Conservation (phyloP, 1,140 invertebrate genomes). For the Bombus affinis region DNA sequence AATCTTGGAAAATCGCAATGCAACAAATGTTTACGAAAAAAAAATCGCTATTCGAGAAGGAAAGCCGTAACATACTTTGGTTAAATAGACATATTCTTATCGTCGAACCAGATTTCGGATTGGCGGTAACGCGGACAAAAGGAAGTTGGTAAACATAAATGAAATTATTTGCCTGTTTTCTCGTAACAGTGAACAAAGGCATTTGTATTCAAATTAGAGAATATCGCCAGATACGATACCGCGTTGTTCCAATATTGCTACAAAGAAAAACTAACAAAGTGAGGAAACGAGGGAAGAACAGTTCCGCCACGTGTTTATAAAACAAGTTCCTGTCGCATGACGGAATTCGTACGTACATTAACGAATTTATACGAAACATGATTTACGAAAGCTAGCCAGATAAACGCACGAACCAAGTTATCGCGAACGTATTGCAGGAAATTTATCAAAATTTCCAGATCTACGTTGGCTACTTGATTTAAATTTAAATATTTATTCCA, state of each 20-base stretch:
- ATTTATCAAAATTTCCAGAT: background rate
- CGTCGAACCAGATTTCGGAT: background rate
- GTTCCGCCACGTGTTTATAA: background rate
- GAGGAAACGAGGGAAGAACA: background rate
- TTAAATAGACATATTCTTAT: background rate
- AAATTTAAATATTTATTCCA: background rate
- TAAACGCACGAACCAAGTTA: background rate
- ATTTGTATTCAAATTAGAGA: constrained; percentile 43
- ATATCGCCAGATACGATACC: constrained; percentile 2
- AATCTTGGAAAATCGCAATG: background rate
- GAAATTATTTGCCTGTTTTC: constrained; percentile 13
- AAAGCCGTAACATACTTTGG: background rate
- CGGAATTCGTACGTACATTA: background rate
- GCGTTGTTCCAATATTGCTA: background rate
- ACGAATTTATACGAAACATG: background rate
- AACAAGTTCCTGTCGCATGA: background rate
- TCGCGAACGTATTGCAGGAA: background rate
- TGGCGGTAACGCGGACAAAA: background rate
- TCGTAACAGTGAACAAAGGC: background rate
- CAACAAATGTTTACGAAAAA: background rate
- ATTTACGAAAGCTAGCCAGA: background rate
- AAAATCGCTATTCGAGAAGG: background rate
- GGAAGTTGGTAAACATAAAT: background rate
- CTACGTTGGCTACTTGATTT: background rate
- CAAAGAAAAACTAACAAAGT: background rate